Base-by-base conservation (phyloP, 2,797 vertebrate genomes). In the Platalea minor region DNA sequence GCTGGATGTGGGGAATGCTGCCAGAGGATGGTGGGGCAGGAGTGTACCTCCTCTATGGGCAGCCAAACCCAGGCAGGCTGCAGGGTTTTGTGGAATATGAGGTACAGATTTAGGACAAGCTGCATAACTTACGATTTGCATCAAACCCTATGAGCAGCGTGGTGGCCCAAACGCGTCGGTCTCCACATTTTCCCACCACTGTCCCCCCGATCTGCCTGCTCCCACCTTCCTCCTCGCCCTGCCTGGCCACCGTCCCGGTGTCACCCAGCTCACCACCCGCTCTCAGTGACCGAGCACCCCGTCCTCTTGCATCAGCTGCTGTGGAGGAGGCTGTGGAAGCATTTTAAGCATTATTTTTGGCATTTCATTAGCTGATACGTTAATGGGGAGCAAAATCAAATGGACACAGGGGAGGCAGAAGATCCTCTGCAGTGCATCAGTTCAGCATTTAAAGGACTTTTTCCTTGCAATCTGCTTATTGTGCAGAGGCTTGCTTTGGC, bases 141-240 rank as follows among this genome's bases (percentile, higher is more conserved):
- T 26, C 31, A 29, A 65, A 54, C 9, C n/a, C 54, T 3, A 1
- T 0, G 0, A 53, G 16, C 48, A 72, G 74, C 0, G 0, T 3
- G 13, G 45, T 64, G 28, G 23, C n/a, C 45, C 53, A 6, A 7
- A 59, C 2, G 7, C 1, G 8, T 18, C 1, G 4, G 20, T 21
- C 9, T 46, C 26, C 23, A 17, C 15, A 8, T 65, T 82, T 67
- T 61, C 53, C 59, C 72, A 33, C n/a, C 11, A 0, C 54, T 39
- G 20, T 48, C 28, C 41, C 39, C 35, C 10, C 0, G 1, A 2
- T 31, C 33, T 63, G 17, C 35, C 46, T 20, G 13, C 19, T 65
- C 19, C 50, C 35, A 4, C 53, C 35, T 43, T 63, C 20, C 60
- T 26, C 29, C 61, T 56, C 11, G 2, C 17, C 45, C 31, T 29